Evolutionary conservation across 1,140 invertebrate genomes (phyloP), one percentile per base, ranked within the genome.

Genomic region (Drosophila santomea): DNA sequence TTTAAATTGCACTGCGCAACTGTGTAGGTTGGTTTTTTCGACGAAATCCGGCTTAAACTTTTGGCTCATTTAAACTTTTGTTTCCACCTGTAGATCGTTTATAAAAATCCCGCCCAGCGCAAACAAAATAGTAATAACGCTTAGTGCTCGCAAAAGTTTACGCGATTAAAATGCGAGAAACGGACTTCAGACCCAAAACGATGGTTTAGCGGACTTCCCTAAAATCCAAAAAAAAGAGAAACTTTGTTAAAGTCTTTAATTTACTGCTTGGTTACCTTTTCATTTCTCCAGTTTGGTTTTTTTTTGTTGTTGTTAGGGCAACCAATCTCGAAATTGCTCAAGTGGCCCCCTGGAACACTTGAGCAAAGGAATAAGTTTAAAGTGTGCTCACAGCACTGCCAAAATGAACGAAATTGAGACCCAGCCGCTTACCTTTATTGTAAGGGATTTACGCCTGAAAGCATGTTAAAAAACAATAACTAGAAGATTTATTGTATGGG

Each of bases 221-320:
- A 61, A 78, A 43, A 48, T 68, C 43, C 12, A 15, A n/a, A n/a
- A 50, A 20, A 51, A 52, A 28, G 38, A 36, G 38, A 39, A 66
- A 78, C 43, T 50, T 58, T 60, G 32, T 38, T 20, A 56, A 48
- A 52, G 47, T 45, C 72, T 80, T 89, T 69, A 89, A 89, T 84
- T 89, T 89, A 78, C 84, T 89, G 85, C 84, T 78, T 89, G 73
- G 84, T 80, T 89, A 89, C 84, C 84, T 88, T 79, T 74, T 66
- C 76, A 60, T 54, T 56, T 78, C 36, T 35, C 17, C 35, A 20
- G 39, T 51, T 52, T n/a, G 12, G 28, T 48, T 32, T 38, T 10
- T 10, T 39, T 55, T 48, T 52, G 60, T 57, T 63, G 60, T 57
- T 63, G 71, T 45, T 69, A 23, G 28, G 64, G 55, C 43, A 76